phyloP scores from a whole-genome alignment of 2,113 vertebrate genomes.

The Psittacara wagleri region DNA sequence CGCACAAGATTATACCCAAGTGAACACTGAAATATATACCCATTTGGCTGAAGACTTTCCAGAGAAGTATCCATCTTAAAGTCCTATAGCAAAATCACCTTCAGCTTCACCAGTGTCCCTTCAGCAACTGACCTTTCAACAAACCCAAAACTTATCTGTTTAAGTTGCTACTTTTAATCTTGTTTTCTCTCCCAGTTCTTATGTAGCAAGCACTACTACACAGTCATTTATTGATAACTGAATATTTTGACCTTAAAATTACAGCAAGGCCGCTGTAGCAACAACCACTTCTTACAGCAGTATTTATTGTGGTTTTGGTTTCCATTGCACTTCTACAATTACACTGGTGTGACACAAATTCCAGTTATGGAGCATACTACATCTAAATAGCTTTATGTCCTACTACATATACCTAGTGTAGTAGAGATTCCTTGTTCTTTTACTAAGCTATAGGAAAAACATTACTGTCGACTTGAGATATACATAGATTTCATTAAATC shows the following conservation, averaged over 20 bases:
- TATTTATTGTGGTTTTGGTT: background rate
- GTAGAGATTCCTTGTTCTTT: background rate
- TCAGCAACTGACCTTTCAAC: background rate
- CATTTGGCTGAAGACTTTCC: background rate
- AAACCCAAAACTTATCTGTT: background rate
- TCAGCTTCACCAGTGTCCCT: background rate
- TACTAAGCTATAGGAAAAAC: background rate
- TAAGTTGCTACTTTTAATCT: background rate
- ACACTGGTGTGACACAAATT: background rate
- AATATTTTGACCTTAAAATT: background rate
- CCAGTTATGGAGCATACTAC: background rate
- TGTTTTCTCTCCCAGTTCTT: background rate
- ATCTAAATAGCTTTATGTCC: background rate
- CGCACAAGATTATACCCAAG: background rate
- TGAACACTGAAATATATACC: rapidly evolving
- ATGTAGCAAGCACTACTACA: background rate
- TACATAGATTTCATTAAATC: background rate
- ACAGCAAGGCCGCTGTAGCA: background rate
- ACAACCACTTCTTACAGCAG: background rate
- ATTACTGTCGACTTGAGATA: background rate
- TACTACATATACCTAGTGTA: background rate
- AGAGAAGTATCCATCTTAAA: background rate
- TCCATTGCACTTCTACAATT: background rate
- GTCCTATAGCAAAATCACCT: background rate
- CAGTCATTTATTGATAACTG: background rate